phyloP scores from a whole-genome alignment of 1,140 invertebrate species.

The Psix sp. region DNA sequence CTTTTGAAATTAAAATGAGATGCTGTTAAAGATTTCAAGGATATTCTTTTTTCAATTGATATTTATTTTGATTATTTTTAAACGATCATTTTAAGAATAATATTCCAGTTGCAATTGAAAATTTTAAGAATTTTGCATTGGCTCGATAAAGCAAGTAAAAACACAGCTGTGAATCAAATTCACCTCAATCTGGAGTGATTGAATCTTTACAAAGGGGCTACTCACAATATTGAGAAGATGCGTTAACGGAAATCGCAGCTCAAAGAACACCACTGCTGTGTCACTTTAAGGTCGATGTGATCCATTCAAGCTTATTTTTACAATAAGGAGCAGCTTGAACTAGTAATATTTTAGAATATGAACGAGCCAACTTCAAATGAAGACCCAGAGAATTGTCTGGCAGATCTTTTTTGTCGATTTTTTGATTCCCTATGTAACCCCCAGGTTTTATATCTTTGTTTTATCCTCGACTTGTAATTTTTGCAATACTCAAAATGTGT shows the following conservation, averaged over 20 bases:
- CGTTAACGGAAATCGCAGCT: slow-evolving; percentile 30
- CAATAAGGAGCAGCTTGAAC: slow-evolving; percentile 72
- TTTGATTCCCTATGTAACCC: slow-evolving; percentile 31
- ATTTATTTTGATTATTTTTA: no score
- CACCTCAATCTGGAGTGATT: no score
- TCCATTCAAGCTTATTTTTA: slow-evolving; percentile 65
- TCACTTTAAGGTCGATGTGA: slow-evolving; percentile 42
- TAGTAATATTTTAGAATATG: slow-evolving; percentile 72
- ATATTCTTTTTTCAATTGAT: no score
- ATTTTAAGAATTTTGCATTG: no score
- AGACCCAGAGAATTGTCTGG: slow-evolving; percentile 27
- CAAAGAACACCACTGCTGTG: slow-evolving; percentile 25
- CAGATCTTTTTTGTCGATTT: slow-evolving; percentile 48
- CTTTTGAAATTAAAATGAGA: no score
- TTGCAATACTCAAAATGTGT: slow-evolving; percentile 37
- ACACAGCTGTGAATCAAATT: no score
- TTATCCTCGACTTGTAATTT: slow-evolving; percentile 35
- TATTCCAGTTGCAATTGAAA: no score
- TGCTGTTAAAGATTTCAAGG: no score
- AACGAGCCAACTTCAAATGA: slow-evolving; percentile 35
- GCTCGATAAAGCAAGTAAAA: no score
- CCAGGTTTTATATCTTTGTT: slow-evolving; percentile 20
- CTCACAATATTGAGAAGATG: slow-evolving; percentile 6
- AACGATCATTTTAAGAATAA: no score
- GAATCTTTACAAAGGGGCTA: slow-evolving; percentile 61